Evolutionary conservation across 2,888 invertebrate species (phyloP).

Genomic region (Archaeoteleia sp.): DNA sequence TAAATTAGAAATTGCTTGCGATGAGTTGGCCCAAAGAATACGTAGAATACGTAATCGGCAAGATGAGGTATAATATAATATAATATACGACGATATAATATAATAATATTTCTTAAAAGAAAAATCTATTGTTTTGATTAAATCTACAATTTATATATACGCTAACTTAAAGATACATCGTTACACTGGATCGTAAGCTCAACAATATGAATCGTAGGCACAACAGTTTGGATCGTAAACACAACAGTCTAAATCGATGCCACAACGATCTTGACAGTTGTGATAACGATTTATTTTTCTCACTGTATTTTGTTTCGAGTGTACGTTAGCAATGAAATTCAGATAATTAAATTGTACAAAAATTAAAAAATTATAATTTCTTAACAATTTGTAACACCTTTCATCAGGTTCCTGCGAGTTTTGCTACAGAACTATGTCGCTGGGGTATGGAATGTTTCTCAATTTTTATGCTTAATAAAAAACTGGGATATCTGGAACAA

Average conservation of each 20-base stretch:
- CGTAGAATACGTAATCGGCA: slow-evolving; percentile 79
- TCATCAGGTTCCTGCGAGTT: slow-evolving; percentile 69
- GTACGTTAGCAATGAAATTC: too few relatives aligned
- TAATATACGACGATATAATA: not conserved
- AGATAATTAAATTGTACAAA: too few relatives aligned
- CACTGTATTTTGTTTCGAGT: too few relatives aligned
- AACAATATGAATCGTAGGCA: too few relatives aligned
- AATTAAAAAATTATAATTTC: slow-evolving; percentile 10
- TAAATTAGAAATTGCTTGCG: slow-evolving; percentile 72
- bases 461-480: slow-evolving; percentile 76
- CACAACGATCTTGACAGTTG: too few relatives aligned
- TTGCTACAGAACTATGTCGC: slow-evolving; percentile 72
- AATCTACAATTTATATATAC: slow-evolving; percentile 2
- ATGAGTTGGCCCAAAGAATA: slow-evolving; percentile 76
- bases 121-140: slow-evolving; percentile 3
- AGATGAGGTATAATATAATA: slow-evolving; percentile 77
- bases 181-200: too few relatives aligned
- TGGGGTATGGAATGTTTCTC: slow-evolving; percentile 77
- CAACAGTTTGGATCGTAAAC: too few relatives aligned
- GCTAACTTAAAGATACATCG: too few relatives aligned
- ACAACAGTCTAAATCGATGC: too few relatives aligned
- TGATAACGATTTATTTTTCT: too few relatives aligned
- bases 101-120: not conserved
- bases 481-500: slow-evolving; percentile 80
- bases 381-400: slow-evolving; percentile 1